These are phyloP conservation scores for Xylocampa areola DNA, from an alignment of 2,888 invertebrate species.

Conservation along the genomic window DNA sequence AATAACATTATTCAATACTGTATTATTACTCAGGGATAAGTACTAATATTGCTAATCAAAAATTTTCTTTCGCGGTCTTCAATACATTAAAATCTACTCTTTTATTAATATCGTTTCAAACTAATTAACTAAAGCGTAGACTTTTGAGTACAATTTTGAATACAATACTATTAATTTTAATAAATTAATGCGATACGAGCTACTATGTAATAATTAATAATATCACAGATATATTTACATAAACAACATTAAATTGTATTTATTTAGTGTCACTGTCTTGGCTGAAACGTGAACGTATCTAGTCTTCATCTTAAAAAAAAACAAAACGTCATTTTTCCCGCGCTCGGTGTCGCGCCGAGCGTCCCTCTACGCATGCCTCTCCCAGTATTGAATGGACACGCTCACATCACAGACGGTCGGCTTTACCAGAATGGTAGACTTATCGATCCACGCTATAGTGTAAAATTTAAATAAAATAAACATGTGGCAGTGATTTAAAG, in stretches of 20 bases:
- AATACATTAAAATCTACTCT: too few species aligned
- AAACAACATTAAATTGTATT: constrained; percentile 28
- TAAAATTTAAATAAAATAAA: constrained; percentile 74
- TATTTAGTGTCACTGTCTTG: constrained; percentile 23
- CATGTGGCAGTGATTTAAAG: constrained; percentile 73
- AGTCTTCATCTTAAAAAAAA: constrained; percentile 64
- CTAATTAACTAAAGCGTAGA: too few species aligned
- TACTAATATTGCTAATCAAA: too few species aligned
- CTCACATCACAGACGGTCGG: constrained; percentile 70
- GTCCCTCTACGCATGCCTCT: constrained; percentile 82
- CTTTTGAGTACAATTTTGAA: too few species aligned
- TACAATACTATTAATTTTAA: too few species aligned
- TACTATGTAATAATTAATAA: constrained; percentile 33
- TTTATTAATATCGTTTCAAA: too few species aligned
- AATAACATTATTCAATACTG: too few species aligned
- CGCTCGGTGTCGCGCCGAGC: constrained; percentile 68
- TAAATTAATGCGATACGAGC: too few species aligned
- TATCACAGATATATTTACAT: constrained; percentile 28
- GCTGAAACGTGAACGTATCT: constrained; percentile 47
- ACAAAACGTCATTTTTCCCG: constrained; percentile 83
- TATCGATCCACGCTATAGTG: constrained; percentile 83
- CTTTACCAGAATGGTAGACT: constrained; percentile 69
- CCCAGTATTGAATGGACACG: constrained; percentile 83
- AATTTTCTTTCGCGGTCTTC: too few species aligned
- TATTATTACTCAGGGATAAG: too few species aligned